These are phyloP conservation scores for Cyprinus carpio DNA, from an alignment of 2,113 vertebrate genomes.

Conservation along the genomic window DNA sequence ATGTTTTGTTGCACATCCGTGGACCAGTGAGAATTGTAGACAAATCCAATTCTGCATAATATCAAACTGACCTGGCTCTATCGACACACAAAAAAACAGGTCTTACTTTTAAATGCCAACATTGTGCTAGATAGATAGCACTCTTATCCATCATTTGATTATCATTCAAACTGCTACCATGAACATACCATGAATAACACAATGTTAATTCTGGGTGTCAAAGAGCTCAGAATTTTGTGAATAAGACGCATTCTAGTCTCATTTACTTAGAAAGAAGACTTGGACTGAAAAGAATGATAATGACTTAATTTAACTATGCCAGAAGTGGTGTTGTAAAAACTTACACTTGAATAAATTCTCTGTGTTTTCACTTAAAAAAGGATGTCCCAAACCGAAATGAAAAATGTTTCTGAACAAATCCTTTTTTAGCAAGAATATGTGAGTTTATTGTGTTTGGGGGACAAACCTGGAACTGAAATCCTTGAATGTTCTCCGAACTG, in stretches of 20 bases:
- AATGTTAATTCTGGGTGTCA: neutral
- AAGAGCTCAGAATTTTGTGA: neutral
- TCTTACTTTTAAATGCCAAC: neutral
- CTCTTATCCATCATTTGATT: neutral
- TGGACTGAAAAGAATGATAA: neutral
- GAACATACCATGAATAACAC: neutral
- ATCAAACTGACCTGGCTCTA: neutral
- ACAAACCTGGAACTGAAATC: conserved; percentile 91
- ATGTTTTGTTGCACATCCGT: neutral
- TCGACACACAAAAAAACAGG: neutral
- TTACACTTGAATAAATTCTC: neutral
- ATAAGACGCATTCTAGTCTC: neutral
- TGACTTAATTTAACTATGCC: neutral
- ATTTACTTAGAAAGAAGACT: neutral
- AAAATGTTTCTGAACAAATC: neutral
- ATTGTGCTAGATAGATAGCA: neutral
- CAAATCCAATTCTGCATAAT: neutral
- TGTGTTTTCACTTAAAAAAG: neutral
- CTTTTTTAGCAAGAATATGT: neutral
- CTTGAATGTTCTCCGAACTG: conserved; percentile 85
- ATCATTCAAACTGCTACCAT: neutral
- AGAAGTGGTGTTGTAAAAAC: neutral
- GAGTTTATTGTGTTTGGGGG: neutral
- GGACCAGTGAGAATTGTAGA: neutral
- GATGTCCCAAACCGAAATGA: neutral